Evolutionary conservation across 2,888 invertebrate species (phyloP), one percentile per base, ranked within the genome.

Genomic region (Chrysina gloriosa): DNA sequence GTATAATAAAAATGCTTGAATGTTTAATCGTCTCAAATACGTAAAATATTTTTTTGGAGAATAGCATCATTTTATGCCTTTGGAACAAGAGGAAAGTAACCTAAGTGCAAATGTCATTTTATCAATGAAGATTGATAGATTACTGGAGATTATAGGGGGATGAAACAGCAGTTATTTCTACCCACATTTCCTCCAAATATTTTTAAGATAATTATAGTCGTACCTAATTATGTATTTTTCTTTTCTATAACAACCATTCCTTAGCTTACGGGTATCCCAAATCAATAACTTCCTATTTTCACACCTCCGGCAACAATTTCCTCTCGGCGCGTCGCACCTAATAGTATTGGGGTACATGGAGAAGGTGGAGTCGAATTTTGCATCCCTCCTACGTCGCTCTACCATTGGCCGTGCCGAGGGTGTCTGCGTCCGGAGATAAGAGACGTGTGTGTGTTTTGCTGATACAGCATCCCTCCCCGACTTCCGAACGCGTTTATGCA

Each of bases 361-460:
- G 42, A 36, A 66, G 67, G 67, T 47, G 67, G 63, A 63, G 67
- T 63, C 63, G 31, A 27, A 23, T 27, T 39, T 34, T 31, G 54
- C 47, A 54, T 27, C 67, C 63, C 63, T 63, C 67, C 67, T 45
- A 68, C 63, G 27, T 31, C 27, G 6, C 3, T 3, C 19, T 5
- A 1, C 65, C 45, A 73, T 72, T 74, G 73, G 71, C 61, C 23
- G 58, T 54, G 63, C 71, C 69, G 70, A 69, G 76, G 76, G 76
- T 72, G 75, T 63, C 75, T 74, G 74, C 69, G 67, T 39, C 52
- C 63, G n/a, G 27, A 9, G 66, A 73, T 72, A 73, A 72, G 72
- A 73, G 72, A 67, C 64, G 23, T 45, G 63, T 42, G 54, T 54
- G 63, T 63, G 47, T 58, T 42, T 45, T 39, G 65, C 50, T 58